Evolutionary conservation across 1,140 invertebrate species (phyloP), one percentile per base, ranked within the genome.

Genomic region (Lycorma delicatula): DNA sequence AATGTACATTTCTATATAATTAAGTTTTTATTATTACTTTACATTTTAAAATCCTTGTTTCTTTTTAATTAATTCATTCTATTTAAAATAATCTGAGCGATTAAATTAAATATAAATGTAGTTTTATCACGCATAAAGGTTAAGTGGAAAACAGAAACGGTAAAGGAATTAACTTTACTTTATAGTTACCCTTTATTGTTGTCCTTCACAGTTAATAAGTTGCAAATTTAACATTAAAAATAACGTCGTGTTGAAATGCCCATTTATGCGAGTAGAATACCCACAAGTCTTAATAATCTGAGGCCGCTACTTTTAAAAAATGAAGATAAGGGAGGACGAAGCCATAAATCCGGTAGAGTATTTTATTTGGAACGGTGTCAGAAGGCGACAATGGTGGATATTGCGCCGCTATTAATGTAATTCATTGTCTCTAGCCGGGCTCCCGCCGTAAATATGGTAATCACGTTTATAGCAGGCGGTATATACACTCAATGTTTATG

Each of bases 331-430:
- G 41, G 7, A 5, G 36, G 3, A 5, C n/a, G 41, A 20, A 22
- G 23, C 41, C 16, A 44, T 44, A 44, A 44, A 44, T 44, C 41
- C 23, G 41, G 16, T 16, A 1, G 5, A 44, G 23, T 22, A 22
- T 44, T 44, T 44, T 44, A 44, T 44, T 44, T 44, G 41, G 41
- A 44, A 44, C 41, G 41, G 41, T 44, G 41, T 44, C 41, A 44
- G 16, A 22, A 22, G 41, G 41, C 41, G 41, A 44, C 41, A 44
- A 44, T 44, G 41, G 41, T 44, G 41, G 41, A 44, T 44, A 44
- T 44, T 44, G 41, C 41, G 41, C 41, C 18, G 41, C 41, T 44
- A 44, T 44, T 44, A 44, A 44, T 44, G 41, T 44, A 44, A 44
- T 44, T 44, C 41, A 44, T 44, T 44, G 41, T 44, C 41, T 44